phyloP scores from a whole-genome alignment of 2,797 vertebrate species.

The Sorex maritimensis region DNA sequence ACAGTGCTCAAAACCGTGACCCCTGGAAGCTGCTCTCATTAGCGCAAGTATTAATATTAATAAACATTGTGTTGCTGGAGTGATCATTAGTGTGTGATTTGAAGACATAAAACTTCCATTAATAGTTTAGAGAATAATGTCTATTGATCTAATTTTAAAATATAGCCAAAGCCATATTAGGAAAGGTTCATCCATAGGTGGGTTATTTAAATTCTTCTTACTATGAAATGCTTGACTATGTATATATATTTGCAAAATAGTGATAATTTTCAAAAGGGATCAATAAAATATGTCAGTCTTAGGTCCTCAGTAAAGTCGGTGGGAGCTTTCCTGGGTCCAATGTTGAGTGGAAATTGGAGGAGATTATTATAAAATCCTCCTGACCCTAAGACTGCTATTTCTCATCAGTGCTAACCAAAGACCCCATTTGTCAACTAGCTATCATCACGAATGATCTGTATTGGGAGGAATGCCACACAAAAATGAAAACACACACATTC shows the following conservation, averaged over 20 bases:
- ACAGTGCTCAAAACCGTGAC: conserved; percentile 55
- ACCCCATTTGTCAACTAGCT: conserved; percentile 48
- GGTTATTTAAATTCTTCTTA: conserved; percentile 39
- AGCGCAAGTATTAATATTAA: conserved; percentile 73
- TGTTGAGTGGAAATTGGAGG: neutral
- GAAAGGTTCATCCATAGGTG: neutral
- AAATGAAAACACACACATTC: neutral
- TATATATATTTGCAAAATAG: conserved; percentile 38
- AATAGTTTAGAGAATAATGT: conserved; percentile 62
- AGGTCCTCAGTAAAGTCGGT: conserved; percentile 16
- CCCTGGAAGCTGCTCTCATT: conserved; percentile 47
- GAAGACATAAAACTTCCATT: conserved; percentile 44
- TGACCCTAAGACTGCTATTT: neutral
- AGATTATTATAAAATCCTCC: conserved; percentile 32
- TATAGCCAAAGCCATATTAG: conserved; percentile 11
- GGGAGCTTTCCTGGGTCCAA: neutral
- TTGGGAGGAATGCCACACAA: neutral
- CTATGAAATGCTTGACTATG: conserved; percentile 61
- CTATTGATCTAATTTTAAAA: conserved; percentile 27
- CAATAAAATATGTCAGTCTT: conserved; percentile 45
- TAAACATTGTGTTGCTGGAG: conserved; percentile 60
- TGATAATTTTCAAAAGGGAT: conserved; percentile 62
- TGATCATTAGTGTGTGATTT: conserved; percentile 62
- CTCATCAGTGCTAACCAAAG: conserved; percentile 47
- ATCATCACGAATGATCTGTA: conserved; percentile 44